Evolutionary conservation across 1,140 invertebrate genomes (phyloP).

Genomic region (Condylostylus longicornis): DNA sequence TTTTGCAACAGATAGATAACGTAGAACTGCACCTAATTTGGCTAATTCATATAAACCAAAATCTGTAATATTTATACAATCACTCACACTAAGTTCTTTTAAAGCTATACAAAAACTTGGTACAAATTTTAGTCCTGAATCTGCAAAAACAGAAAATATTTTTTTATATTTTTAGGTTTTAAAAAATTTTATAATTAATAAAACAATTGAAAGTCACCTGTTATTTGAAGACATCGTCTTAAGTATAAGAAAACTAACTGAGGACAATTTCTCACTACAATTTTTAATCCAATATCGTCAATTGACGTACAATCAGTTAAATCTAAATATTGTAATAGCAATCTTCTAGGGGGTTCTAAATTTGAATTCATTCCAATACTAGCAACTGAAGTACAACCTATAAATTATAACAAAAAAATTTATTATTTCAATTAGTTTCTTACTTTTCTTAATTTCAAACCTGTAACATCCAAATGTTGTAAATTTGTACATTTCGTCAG

Average conservation of each 20-base stretch:
- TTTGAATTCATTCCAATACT: conserved; percentile 50
- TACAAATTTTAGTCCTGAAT: conserved; percentile 61
- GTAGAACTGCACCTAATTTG: conserved; percentile 64
- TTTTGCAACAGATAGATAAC: conserved; percentile 80
- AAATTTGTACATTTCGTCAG: conserved; percentile 50
- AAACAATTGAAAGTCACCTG: conserved; percentile 46
- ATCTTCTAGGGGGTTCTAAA: conserved; percentile 40
- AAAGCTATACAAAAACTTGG: conserved; percentile 72
- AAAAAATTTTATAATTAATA: too few relatives aligned
- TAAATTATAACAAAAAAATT: conserved; percentile 8
- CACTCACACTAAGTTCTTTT: conserved; percentile 75
- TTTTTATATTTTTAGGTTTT: neutral
- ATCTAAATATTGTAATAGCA: conserved; percentile 58
- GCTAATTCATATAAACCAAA: conserved; percentile 81
- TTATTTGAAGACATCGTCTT: conserved; percentile 69
- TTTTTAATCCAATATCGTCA: conserved; percentile 65
- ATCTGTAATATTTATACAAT: conserved; percentile 78
- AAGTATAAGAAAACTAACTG: conserved; percentile 79
- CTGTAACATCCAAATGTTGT: conserved; percentile 58
- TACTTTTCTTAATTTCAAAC: conserved; percentile 27
- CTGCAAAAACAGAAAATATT: conserved; percentile 30
- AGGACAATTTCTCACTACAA: conserved; percentile 70
- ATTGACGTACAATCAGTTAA: conserved; percentile 73
- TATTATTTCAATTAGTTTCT: conserved; percentile 6
- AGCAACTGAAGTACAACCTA: conserved; percentile 53